A percentile compares a stretch with the other conserved stretches of the same genome.
Evolutionary conservation across 2,888 invertebrate species (phyloP).

Genomic region (Baronia brevicornis): DNA sequence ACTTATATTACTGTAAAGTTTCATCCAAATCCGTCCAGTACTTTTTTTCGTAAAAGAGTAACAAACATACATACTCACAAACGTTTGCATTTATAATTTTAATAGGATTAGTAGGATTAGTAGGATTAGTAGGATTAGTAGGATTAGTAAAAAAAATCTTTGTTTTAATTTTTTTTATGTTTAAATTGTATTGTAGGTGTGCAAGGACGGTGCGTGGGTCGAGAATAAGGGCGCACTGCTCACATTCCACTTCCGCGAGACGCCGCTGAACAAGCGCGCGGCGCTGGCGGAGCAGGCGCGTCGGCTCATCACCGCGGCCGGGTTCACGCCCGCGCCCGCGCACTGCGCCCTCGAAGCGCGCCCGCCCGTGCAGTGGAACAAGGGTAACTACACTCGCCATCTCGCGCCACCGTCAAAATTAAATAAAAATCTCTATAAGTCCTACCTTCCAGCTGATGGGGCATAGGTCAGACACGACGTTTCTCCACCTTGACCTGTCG

Average conservation of each 20-base stretch:
- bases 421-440: background rate
- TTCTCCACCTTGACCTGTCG: no score
- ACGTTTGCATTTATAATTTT: no score
- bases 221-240: slow-evolving; percentile 92
- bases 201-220: slow-evolving; percentile 92
- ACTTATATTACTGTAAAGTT: no score
- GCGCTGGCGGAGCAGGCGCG: slow-evolving; percentile 83
- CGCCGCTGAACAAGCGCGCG: slow-evolving; percentile 80
- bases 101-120: no score
- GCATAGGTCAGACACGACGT: no score
- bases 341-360: slow-evolving; percentile 93
- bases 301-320: slow-evolving; percentile 82
- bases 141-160: no score
- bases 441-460: no score
- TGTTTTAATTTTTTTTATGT: background rate
- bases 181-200: slow-evolving; percentile 72
- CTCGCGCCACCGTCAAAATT: slow-evolving; percentile 88
- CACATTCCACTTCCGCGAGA: slow-evolving; percentile 92
- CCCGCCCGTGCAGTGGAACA: slow-evolving; percentile 94
- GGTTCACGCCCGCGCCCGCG: slow-evolving; percentile 86
- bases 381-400: slow-evolving; percentile 76
- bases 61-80: no score
- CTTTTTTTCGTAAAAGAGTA: no score
- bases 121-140: no score
- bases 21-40: no score